phyloP scores from a whole-genome alignment of 2,888 invertebrate genomes.

The Phanerotoma sp. region DNA sequence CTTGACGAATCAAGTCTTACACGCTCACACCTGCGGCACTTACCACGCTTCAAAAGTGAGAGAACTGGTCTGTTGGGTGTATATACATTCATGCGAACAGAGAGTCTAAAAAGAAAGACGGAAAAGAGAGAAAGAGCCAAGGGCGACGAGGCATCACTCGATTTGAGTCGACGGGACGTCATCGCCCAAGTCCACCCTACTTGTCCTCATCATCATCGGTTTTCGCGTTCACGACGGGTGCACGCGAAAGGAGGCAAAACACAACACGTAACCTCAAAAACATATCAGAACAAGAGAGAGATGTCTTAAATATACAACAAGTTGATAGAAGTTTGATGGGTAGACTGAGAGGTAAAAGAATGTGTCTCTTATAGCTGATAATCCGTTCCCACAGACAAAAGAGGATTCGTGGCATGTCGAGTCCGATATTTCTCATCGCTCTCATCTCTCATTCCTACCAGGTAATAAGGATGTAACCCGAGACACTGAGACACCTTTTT shows the following conservation, averaged over 20 bases:
- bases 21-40: conserved; percentile 9
- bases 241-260: conserved; percentile 45
- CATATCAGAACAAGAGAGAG: not conserved
- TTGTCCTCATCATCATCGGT: conserved; percentile 35
- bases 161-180: conserved; percentile 48
- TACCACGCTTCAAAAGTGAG: not conserved
- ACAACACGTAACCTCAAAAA: conserved; percentile 36
- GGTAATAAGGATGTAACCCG: conserved; percentile 57
- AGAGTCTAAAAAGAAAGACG: conserved; percentile 21
- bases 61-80: conserved; percentile 3
- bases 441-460: conserved; percentile 39
- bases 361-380: conserved; percentile 30
- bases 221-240: conserved; percentile 44
- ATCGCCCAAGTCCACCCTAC: conserved; percentile 44
- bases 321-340: conserved; percentile 1
- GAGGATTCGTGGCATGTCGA: conserved; percentile 51
- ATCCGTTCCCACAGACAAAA: conserved; percentile 54
- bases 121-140: conserved; percentile 28
- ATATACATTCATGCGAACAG: conserved; percentile 14
- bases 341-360: conserved; percentile 10
- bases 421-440: conserved; percentile 49
- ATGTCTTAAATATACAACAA: not conserved
- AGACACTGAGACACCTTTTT: conserved; percentile 38
- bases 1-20: conserved; percentile 28
- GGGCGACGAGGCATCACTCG: conserved; percentile 46